Conservation (phyloP, 2,113 vertebrate species). For the Xerus inauris region DNA sequence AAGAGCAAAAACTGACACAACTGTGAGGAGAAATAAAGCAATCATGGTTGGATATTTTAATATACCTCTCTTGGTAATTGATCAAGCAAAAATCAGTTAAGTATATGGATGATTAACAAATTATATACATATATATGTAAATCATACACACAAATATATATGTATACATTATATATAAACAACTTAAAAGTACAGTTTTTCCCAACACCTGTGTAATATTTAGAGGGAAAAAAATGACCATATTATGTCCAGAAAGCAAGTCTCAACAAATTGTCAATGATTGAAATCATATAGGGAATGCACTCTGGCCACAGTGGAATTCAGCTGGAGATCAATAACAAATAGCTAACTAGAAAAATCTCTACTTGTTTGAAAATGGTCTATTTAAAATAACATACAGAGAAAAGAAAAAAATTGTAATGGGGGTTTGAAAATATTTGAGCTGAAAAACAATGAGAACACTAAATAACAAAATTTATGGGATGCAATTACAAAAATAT, state of each 20-base stretch:
- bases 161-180: background rate
- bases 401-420: background rate
- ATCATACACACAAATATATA: background rate
- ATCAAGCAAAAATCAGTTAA: background rate
- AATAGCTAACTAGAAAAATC: background rate
- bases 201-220: background rate
- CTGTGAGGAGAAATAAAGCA: conserved; percentile 13
- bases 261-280: background rate
- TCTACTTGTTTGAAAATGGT: conserved; percentile 1
- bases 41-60: background rate
- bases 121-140: background rate
- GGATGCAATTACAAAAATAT: background rate
- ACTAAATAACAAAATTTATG: conserved; percentile 16
- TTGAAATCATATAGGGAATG: background rate
- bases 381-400: conserved; percentile 37
- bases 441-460: conserved; percentile 18
- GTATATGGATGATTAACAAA: background rate
- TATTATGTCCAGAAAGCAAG: conserved; percentile 2
- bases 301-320: background rate
- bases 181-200: background rate
- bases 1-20: conserved; percentile 33
- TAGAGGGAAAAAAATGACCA: background rate
- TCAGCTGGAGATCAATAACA: conserved; percentile 11
- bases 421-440: conserved; percentile 18
- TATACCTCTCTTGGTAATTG: background rate